Evolutionary conservation across 2,113 vertebrate genomes (phyloP), one percentile per base, ranked within the genome.

Genomic region (Chinchilla lanigera): DNA sequence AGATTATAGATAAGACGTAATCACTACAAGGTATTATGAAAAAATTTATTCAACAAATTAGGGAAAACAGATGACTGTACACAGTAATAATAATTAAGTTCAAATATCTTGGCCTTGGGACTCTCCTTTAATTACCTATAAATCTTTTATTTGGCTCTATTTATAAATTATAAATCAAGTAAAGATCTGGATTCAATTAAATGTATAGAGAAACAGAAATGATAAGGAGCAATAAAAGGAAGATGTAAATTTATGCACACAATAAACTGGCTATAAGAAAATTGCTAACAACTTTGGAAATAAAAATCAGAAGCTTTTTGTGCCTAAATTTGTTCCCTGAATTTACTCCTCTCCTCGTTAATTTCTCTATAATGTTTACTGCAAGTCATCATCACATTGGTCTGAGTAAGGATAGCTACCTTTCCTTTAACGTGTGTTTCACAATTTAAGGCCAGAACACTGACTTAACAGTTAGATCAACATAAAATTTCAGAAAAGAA

Each of bases 101-200:
- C 19, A 63, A 28, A 65, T 65, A 50, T 30, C 7, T 8, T 44
- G 13, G 28, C 12, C 4, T 90, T 77, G 1, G 30, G 24, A 41
- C 30, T 26, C 1, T 63, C 1, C 0, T 24, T 20, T n/a, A 30
- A 52, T 2, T 30, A 58, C 4, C 24, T 19, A 73, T 33, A 35
- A 17, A 35, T 11, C 28, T 47, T 89, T 85, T 61, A 8, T 17
- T 22, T 80, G 10, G 56, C 17, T 86, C 10, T 95, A 63, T 73
- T 58, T 56, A 81, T 54, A 89, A 75, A 28, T 47, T 80, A 61
- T 11, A 47, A 80, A 65, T 63, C 60, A 81, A 58, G 19, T 38
- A 16, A 7, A 10, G 5, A 63, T 26, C 0, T 73, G 47, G 33
- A 5, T 26, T 22, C 35, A 90, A 73, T 65, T 80, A 85, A 71